Conservation (phyloP, 1,140 invertebrate species). For the Ostrea denselamellosa region DNA sequence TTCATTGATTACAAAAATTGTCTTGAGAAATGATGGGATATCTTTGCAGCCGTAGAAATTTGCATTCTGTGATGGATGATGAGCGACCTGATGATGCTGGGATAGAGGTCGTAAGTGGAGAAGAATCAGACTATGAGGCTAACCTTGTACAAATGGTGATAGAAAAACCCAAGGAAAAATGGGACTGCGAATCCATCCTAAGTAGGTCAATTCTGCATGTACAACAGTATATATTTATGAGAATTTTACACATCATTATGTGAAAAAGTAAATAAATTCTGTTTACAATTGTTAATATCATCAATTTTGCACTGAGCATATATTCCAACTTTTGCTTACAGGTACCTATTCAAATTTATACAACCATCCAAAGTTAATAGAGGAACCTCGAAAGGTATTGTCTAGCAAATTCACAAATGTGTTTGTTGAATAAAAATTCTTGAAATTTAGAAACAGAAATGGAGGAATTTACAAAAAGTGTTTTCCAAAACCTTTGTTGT, state of each 20-base stretch:
- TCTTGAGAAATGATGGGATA: background rate
- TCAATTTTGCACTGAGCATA: too few relatives aligned
- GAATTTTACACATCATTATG: too few relatives aligned
- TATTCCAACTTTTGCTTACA: slow-evolving; percentile 37
- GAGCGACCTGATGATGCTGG: slow-evolving; percentile 80
- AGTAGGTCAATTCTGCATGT: slow-evolving; percentile 72
- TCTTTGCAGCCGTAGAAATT: background rate
- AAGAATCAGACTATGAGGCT: slow-evolving; percentile 78
- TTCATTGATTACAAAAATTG: too few relatives aligned
- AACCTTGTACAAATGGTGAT: slow-evolving; percentile 68
- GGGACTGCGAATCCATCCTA: slow-evolving; percentile 96
- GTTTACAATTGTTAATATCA: too few relatives aligned
- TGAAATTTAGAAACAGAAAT: background rate
- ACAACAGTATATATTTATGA: too few relatives aligned
- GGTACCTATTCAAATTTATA: slow-evolving; percentile 93
- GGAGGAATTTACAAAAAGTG: too few relatives aligned
- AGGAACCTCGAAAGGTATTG: slow-evolving; percentile 84
- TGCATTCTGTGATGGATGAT: slow-evolving; percentile 75
- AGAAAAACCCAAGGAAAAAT: slow-evolving; percentile 85
- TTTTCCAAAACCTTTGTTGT: too few relatives aligned
- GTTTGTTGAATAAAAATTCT: background rate
- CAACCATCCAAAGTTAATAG: slow-evolving; percentile 93
- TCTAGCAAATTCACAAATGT: too few relatives aligned
- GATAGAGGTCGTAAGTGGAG: slow-evolving; percentile 52
- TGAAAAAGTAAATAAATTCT: too few relatives aligned